Evolutionary conservation across 2,113 vertebrate species (phyloP).

Genomic region (Choloepus hoffmanni): DNA sequence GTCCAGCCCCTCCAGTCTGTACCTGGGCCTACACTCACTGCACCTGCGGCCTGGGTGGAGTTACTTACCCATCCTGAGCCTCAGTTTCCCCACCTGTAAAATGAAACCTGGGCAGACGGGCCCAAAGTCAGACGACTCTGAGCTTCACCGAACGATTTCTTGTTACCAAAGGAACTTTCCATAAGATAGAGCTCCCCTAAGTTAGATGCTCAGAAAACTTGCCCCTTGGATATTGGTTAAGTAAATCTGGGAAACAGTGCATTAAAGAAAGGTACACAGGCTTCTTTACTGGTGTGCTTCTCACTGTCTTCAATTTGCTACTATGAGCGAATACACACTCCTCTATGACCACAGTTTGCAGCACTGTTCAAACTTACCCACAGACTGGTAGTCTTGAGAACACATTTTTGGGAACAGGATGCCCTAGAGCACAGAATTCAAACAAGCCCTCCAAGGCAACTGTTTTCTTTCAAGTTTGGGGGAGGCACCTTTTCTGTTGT

Average conservation of each 20-base stretch:
- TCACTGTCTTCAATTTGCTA: neutral
- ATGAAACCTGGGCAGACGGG: neutral
- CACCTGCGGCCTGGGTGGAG: neutral
- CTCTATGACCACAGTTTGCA: fast-evolving
- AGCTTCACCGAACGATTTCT: neutral
- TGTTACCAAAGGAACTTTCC: neutral
- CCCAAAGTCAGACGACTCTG: neutral
- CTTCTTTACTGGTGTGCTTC: neutral
- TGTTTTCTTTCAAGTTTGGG: neutral
- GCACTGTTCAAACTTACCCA: neutral
- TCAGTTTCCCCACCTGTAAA: neutral
- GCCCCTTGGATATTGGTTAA: neutral
- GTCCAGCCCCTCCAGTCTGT: fast-evolving
- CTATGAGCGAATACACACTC: neutral
- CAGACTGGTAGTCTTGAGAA: neutral
- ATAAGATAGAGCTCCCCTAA: neutral
- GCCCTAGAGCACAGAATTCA: neutral
- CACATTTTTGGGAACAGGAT: neutral
- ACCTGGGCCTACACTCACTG: neutral
- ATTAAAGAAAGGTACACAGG: neutral
- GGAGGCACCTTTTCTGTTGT: neutral
- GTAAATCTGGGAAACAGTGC: neutral
- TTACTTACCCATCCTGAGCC: neutral
- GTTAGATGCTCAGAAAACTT: neutral
- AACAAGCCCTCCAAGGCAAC: neutral